Conservation (phyloP, 2,888 invertebrate species). For the Thelaira solivaga region DNA sequence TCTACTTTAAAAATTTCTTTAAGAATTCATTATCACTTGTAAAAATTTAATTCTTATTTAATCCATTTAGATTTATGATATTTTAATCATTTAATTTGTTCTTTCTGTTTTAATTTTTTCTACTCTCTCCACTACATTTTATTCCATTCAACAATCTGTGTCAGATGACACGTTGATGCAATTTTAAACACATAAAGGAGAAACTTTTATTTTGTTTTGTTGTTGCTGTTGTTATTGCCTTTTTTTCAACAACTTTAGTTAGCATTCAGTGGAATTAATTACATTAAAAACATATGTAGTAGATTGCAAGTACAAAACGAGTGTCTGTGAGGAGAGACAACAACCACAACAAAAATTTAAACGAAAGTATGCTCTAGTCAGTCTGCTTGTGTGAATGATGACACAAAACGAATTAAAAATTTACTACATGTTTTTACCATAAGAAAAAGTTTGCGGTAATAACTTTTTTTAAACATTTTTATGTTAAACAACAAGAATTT, state of each 20-base stretch:
- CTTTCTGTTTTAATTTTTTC: background rate
- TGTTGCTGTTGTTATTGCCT: background rate
- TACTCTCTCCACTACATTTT: constrained; percentile 3
- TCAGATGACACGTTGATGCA: constrained; percentile 56
- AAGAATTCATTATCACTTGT: too few relatives aligned
- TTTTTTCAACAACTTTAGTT: constrained; percentile 38
- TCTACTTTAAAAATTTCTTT: too few relatives aligned
- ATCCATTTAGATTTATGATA: constrained; percentile 3
- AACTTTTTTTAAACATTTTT: too few relatives aligned
- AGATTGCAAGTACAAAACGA: background rate
- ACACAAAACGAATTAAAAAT: background rate
- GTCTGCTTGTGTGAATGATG: background rate
- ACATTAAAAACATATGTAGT: constrained; percentile 52
- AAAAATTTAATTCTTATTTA: background rate
- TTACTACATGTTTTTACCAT: background rate
- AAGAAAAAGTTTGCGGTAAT: background rate
- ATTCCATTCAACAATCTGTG: constrained; percentile 26
- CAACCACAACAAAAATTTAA: background rate
- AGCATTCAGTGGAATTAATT: constrained; percentile 57
- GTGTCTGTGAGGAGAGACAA: background rate
- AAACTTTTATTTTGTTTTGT: constrained; percentile 40
- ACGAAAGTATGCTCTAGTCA: background rate
- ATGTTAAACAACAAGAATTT: too few relatives aligned
- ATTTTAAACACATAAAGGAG: constrained; percentile 45
- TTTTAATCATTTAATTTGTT: background rate